Evolutionary conservation across 1,140 invertebrate species (phyloP).

Genomic region (Vanessa atalanta): DNA sequence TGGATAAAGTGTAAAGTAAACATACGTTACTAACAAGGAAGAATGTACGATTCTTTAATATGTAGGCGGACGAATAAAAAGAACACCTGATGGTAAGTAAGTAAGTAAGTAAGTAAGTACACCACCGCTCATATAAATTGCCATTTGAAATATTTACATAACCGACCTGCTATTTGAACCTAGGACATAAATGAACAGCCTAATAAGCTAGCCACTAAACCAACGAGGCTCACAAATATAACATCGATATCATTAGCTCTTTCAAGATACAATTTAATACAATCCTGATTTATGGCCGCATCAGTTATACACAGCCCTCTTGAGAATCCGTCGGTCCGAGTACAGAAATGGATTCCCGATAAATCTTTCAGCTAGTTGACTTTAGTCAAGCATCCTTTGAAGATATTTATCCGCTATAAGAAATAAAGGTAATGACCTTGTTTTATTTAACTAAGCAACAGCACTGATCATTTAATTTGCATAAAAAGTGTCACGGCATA

Average conservation of each 20-base stretch:
- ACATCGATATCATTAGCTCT: slow-evolving; percentile 26
- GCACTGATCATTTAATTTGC: not conserved
- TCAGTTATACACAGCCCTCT: slow-evolving; percentile 29
- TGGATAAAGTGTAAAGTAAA: no score
- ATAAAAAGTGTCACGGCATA: no score
- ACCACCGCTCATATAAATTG: no score
- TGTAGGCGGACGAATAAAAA: no score
- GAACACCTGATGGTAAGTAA: no score
- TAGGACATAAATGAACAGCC: no score
- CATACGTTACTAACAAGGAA: no score
- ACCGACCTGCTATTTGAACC: no score
- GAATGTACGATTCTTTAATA: no score
- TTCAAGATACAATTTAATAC: slow-evolving; percentile 30
- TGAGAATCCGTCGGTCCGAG: slow-evolving; percentile 17
- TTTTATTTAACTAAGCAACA: not conserved
- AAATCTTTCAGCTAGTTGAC: slow-evolving; percentile 30
- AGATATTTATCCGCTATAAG: slow-evolving; percentile 7
- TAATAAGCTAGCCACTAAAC: not conserved
- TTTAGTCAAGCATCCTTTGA: slow-evolving; percentile 22
- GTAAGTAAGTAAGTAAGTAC: no score
- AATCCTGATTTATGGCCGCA: slow-evolving; percentile 25
- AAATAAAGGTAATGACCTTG: not conserved
- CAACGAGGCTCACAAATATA: slow-evolving; percentile 19
- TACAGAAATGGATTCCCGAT: slow-evolving; percentile 32
- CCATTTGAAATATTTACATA: no score